Evolutionary conservation across 2,888 invertebrate genomes (phyloP), one percentile per base, ranked within the genome.

Genomic region (Melinopterus prodromus): DNA sequence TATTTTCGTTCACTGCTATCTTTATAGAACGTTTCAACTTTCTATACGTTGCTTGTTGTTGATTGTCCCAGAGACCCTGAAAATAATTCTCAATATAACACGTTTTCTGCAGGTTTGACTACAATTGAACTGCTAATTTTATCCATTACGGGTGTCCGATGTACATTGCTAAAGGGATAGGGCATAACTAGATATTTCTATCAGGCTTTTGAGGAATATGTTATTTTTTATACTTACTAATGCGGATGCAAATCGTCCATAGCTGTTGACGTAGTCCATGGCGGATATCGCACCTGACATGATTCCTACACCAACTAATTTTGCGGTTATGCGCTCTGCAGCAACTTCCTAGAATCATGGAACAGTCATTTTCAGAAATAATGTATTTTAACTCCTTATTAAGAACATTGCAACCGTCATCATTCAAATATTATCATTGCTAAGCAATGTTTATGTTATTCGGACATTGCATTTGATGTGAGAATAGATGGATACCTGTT

Each of bases 1-100:
- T 53, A 53, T 12, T 12, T 53, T 53, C 53, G 5, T 1, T 2
- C 5, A 53, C 9, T 53, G 53, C 53, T 12, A 53, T 1, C 53
- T 53, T 53, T 53, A 53, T 53, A 12, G 12, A 12, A 53, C 53
- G 53, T 53, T 53, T 53, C 53, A 53, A 53, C 53, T 53, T 53
- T 53, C 53, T 53, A 12, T 53, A 53, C 53, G 7, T 53, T 53
- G 53, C 12, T 1, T 53, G 53, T 53, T 53, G 53, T 12, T 7
- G 84, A 79, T 84, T 85, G 83, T 87, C 86, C 69, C 85, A 83
- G 82, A 86, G 82, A 79, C 86, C 86, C 86, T 86, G 81, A 78
- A 79, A 76, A 71, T 79, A 78, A 81, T 53, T 36, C n/a, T n/a
- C 26, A 71, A 14, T 71, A 26, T 26, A 26, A 26, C 26, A 26